Evolutionary conservation across 2,113 vertebrate species (phyloP), one percentile per base, ranked within the genome.

Genomic region (Halcyon malimbica): DNA sequence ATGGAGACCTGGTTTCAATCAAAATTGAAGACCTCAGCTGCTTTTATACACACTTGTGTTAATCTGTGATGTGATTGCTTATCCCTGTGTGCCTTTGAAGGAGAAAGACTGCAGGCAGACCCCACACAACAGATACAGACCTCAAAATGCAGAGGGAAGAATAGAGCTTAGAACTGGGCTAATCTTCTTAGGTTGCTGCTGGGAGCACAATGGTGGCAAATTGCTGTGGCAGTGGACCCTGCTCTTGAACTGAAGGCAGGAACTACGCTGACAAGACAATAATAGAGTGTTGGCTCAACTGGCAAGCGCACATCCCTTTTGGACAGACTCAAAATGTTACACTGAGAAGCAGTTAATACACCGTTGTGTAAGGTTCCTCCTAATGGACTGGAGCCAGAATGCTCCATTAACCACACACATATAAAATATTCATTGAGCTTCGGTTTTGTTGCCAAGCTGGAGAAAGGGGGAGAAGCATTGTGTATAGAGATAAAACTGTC

Each of bases 381-480:
- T 97, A 92, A 93, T 96, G 97, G 97, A 98, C 79, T 91, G 89
- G 71, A 96, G 97, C 96, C 97, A 98, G 73, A 97, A 96, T 77
- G 82, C 64, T 96, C 94, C 93, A 98, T 97, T 98, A 96, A 96
- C 97, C 97, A 97, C 97, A 97, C 97, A 97, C 95, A 41, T 50
- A 97, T 89, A 93, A 93, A 98, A 97, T 98, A 97, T 97, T 98
- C 97, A 98, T 89, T 94, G 97, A 97, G 84, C 68, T 97, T 91
- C 70, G 92, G 92, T 97, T 96, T 98, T 98, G 94, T 97, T 98
- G 93, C 89, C 95, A 98, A 95, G 76, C 82, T 62, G 93, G 82
- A 91, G 78, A 88, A 82, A 91, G 46, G 62, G 46, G 83, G 65
- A 70, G 44, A 93, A 97, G 42, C 37, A 89, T 97, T 96, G 51